A percentile compares a stretch with the other conserved stretches of the same genome.
These are phyloP conservation scores for Cathartes aura DNA, from an alignment of 2,113 vertebrate species.

Conservation along the genomic window DNA sequence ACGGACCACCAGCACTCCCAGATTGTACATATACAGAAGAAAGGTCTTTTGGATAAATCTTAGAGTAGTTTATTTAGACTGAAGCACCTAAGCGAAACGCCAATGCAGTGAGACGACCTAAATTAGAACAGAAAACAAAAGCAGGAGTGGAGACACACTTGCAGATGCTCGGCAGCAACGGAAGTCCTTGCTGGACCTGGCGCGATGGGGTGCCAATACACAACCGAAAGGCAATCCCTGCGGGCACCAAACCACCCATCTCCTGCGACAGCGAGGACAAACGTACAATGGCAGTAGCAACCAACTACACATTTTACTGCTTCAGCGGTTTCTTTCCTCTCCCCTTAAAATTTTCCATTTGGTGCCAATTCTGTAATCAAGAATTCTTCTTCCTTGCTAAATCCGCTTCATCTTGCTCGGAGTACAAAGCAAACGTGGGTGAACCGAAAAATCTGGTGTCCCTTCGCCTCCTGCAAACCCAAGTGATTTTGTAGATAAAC, in stretches of 20 bases:
- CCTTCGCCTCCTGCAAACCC: background rate
- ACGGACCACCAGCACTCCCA: background rate
- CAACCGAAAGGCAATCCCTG: background rate
- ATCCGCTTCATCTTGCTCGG: background rate
- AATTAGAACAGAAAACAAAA: background rate
- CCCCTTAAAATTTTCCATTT: background rate
- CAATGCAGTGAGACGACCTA: background rate
- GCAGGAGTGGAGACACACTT: background rate
- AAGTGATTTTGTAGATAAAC: background rate
- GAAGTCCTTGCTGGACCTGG: background rate
- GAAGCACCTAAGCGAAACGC: background rate
- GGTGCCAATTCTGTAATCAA: background rate
- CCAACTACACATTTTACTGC: background rate
- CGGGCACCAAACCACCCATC: background rate
- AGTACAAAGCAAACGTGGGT: background rate
- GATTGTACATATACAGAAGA: background rate
- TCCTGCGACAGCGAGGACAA: fast-evolving
- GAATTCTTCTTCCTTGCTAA: background rate
- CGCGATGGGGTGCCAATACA: fast-evolving
- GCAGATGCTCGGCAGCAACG: background rate
- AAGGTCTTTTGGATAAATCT: background rate
- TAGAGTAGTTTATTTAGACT: background rate
- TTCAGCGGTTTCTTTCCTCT: background rate
- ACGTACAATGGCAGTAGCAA: background rate
- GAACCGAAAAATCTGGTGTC: background rate